Evolutionary conservation across 2,113 vertebrate genomes (phyloP).

Genomic region (Cephalopterus ornatus): DNA sequence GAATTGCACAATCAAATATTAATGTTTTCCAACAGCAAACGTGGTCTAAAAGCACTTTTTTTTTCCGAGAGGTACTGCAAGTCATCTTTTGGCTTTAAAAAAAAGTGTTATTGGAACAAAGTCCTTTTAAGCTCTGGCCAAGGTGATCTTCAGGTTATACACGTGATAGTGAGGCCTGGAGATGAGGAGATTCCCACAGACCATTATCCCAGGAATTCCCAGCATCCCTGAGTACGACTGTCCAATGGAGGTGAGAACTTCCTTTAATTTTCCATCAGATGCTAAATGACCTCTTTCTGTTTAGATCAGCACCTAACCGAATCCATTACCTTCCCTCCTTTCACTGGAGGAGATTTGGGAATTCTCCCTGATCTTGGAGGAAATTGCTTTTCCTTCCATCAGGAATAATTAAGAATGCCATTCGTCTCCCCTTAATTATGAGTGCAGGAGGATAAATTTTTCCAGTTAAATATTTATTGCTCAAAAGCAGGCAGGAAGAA

Average conservation of each 20-base stretch:
- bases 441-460: neutral
- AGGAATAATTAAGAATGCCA: constrained; percentile 1
- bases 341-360: neutral
- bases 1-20: neutral
- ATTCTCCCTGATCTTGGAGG: neutral
- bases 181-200: neutral
- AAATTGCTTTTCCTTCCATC: constrained; percentile 22
- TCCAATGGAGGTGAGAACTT: rapidly evolving
- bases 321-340: neutral
- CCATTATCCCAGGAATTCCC: neutral
- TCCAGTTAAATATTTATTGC: constrained; percentile 38
- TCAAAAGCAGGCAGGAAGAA: neutral
- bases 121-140: neutral
- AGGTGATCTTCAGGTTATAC: neutral
- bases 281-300: neutral
- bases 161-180: neutral
- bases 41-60: neutral
- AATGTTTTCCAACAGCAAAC: neutral
- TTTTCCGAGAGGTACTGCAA: constrained; percentile 30
- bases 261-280: neutral
- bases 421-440: neutral
- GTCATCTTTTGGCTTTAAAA: neutral
- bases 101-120: neutral
- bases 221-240: neutral
- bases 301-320: neutral